Conservation (phyloP, 2,888 invertebrate genomes). For the Disparrhopalites patrizii region DNA sequence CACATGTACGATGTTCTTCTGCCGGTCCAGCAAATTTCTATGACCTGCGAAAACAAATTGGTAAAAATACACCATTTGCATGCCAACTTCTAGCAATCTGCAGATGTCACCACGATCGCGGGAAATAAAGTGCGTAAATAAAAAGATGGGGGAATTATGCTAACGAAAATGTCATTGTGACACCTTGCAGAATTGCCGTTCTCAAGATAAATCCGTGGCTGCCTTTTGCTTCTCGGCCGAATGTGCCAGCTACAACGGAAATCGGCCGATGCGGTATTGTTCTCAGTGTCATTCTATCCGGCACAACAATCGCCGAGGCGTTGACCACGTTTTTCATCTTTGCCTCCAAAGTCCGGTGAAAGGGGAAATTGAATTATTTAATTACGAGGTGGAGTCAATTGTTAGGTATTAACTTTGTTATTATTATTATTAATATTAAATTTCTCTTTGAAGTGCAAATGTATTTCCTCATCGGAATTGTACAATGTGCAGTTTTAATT, state of each 20-base stretch:
- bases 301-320: slow-evolving; percentile 80
- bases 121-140: too few relatives aligned
- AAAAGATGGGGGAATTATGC: too few relatives aligned
- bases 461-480: too few relatives aligned
- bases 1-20: slow-evolving; percentile 81
- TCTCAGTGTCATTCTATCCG: slow-evolving; percentile 82
- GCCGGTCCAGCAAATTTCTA: slow-evolving; percentile 90
- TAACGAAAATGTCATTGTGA: too few relatives aligned
- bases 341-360: slow-evolving; percentile 81
- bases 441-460: too few relatives aligned
- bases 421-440: too few relatives aligned
- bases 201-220: slow-evolving; percentile 83
- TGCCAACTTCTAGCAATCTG: too few relatives aligned
- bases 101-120: too few relatives aligned
- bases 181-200: slow-evolving; percentile 77
- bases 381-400: slow-evolving; percentile 89
- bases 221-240: slow-evolving; percentile 94
- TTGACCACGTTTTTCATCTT: slow-evolving; percentile 85
- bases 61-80: background rate
- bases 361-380: slow-evolving; percentile 85
- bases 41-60: slow-evolving; percentile 93
- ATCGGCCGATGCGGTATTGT: slow-evolving; percentile 92
- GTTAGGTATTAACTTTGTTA: slow-evolving; percentile 69
- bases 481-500: too few relatives aligned
- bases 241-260: slow-evolving; percentile 93